Evolutionary conservation across 2,888 invertebrate species (phyloP), one percentile per base, ranked within the genome.

Genomic region (Drosophila peninsularis): DNA sequence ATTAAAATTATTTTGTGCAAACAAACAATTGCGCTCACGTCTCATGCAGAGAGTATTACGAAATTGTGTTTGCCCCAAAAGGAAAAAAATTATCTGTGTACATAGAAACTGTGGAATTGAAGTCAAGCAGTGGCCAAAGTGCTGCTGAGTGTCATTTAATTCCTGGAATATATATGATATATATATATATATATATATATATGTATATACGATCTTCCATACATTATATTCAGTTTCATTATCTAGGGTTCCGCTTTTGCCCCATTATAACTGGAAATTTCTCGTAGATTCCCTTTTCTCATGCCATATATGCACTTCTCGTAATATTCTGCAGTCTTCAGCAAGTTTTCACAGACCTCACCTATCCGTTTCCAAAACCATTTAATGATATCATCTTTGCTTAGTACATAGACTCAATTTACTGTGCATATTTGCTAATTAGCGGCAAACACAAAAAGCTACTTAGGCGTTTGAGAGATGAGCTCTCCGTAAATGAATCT

Each of bases 391-490:
- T 82, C 88, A 88, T 79, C 86, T 74, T 41, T 21, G 57, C 65
- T 44, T 58, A 62, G 66, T 65, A 80, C 70, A 70, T 77, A 70
- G 62, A 80, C 74, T 60, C 52, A 71, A 64, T 72, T 60, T 58
- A 32, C 65, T 64, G 49, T 62, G 64, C 68, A 78, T 83, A 80
- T 89, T 84, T 79, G 72, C 86, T 88, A 80, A 85, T 83, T 83
- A 83, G 82, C 63, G 57, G 54, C 47, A 32, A 54, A 57, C 55
- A 74, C 49, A 54, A 41, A 69, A 70, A 68, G 10, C 54, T 55
- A 45, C 67, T 71, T 62, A 65, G 24, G 37, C 65, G 47, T 58
- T 45, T 62, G 17, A 45, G 62, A 66, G 69, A 55, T 67, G 61
- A 61, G 58, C 30, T 37, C 30, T 45, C 17, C 14, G 53, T 75